Evolutionary conservation across 2,888 invertebrate species (phyloP).

Genomic region (Stictocephala bisonia): DNA sequence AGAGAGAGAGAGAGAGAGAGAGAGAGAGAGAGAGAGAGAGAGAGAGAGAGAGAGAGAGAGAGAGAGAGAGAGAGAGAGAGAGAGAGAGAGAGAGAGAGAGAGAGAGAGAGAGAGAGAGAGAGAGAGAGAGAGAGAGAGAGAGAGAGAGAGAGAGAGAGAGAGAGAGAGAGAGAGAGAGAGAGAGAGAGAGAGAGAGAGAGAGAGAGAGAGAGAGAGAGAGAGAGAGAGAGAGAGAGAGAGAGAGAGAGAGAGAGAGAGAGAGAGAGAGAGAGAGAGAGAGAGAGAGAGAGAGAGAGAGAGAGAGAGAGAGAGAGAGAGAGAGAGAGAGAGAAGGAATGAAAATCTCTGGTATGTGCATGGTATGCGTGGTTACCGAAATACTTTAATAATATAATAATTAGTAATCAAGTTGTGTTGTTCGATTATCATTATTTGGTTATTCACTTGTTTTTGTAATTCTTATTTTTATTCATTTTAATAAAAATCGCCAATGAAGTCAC

Average conservation of each 20-base stretch:
- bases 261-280: too few relatives aligned
- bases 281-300: background rate
- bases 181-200: background rate
- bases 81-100: background rate
- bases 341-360: too few relatives aligned
- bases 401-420: too few relatives aligned
- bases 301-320: background rate
- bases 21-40: background rate
- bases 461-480: too few relatives aligned
- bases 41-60: background rate
- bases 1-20: background rate
- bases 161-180: background rate
- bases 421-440: too few relatives aligned
- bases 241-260: background rate
- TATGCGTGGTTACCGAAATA: too few relatives aligned
- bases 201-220: background rate
- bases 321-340: background rate
- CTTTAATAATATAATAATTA: too few relatives aligned
- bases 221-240: background rate
- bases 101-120: background rate
- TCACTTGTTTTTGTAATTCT: too few relatives aligned
- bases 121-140: background rate
- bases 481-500: too few relatives aligned
- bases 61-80: background rate
- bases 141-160: background rate